These are phyloP conservation scores for Heterochromis multidens DNA, from an alignment of 2,113 vertebrate species.

Conservation along the genomic window DNA sequence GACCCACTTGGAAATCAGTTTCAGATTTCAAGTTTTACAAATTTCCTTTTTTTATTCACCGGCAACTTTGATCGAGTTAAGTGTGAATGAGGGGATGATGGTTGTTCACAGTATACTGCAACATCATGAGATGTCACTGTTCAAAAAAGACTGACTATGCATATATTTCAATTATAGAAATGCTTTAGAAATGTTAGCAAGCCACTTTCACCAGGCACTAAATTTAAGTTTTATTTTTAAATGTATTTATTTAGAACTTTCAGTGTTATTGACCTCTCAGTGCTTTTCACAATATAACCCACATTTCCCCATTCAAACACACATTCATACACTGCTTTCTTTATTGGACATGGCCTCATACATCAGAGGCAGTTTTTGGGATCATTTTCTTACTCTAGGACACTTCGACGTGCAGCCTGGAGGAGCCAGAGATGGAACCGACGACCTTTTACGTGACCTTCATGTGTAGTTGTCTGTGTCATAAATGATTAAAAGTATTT, in stretches of 20 bases:
- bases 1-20: conserved; percentile 50
- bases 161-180: background rate
- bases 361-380: background rate
- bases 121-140: no score
- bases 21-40: conserved; percentile 14
- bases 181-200: background rate
- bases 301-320: background rate
- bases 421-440: background rate
- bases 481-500: background rate
- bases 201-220: background rate
- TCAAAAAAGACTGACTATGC: background rate
- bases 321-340: background rate
- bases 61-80: background rate
- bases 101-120: no score
- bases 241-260: background rate
- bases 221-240: background rate
- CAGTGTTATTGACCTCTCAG: background rate
- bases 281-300: accelerated
- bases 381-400: background rate
- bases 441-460: background rate
- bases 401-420: background rate
- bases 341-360: background rate
- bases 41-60: conserved; percentile 42
- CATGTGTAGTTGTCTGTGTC: background rate
- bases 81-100: background rate